Base-by-base conservation (phyloP, 1,140 invertebrate genomes). In the Bilobella aurantiaca region DNA sequence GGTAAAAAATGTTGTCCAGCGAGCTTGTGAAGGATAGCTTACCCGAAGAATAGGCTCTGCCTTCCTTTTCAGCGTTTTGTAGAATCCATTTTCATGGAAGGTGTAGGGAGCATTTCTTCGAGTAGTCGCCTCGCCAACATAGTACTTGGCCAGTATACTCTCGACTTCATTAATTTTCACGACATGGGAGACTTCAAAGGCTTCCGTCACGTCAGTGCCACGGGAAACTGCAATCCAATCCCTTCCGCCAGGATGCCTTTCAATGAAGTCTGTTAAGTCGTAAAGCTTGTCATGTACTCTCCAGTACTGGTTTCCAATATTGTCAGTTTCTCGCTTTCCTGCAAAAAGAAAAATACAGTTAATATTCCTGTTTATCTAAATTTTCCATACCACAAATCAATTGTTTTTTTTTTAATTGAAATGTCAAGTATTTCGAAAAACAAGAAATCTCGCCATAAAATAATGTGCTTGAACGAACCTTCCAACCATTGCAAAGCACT, bases 401-500 rank as follows among this genome's bases (percentile, higher is more conserved):
- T n/a, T n/a, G n/a, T n/a, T n/a, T n/a, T n/a, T n/a, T n/a, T n/a
- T n/a, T n/a, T n/a, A n/a, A n/a, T n/a, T n/a, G n/a, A n/a, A n/a
- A n/a, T n/a, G n/a, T n/a, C n/a, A n/a, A n/a, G n/a, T n/a, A n/a
- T n/a, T n/a, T n/a, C n/a, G n/a, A n/a, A n/a, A n/a, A n/a, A n/a
- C n/a, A 21, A 23, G 28, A 34, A 23, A 14, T 5, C 53, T 25
- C 28, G n/a, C 16, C 21, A 21, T 1, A 3, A 57, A 37, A 37
- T 34, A 21, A 28, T n/a, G 2, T 28, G 16, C 12, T 34, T 5
- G 30, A n/a, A 49, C 74, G 88, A 87, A 1, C 82, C 83, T 30
- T 81, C 77, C 16, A 91, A 69, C 86, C 86, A 83, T 62, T 73
- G 49, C 0, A 73, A 66, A 0, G 68, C 67, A 27, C 71, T 74